Percentiles rank a stretch among this genome's conserved stretches.
These are phyloP conservation scores for Lycia hirtaria DNA, from an alignment of 2,888 invertebrate species.

Conservation along the genomic window DNA sequence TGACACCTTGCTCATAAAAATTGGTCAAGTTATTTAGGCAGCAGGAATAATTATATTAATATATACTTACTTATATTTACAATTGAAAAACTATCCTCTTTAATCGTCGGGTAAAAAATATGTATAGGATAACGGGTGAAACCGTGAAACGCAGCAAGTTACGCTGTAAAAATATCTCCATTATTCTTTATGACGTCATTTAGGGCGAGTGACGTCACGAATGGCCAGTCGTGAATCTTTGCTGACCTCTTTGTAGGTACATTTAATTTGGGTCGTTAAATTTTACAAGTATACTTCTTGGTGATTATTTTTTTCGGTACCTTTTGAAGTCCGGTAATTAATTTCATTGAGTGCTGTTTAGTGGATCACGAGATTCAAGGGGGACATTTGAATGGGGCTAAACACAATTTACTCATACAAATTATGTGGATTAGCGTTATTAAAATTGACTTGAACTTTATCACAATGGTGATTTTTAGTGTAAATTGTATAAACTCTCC, in stretches of 20 bases:
- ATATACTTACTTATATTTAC: no score
- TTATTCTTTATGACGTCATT: conserved; percentile 43
- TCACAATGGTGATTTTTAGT: not conserved
- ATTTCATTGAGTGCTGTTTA: conserved; percentile 11
- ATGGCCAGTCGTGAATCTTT: conserved; percentile 17
- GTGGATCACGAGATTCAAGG: not conserved
- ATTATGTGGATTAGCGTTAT: not conserved
- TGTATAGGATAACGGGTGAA: no score
- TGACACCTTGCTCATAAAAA: no score
- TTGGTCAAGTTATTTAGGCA: no score
- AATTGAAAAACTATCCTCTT: no score
- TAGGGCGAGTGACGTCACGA: conserved; percentile 27
- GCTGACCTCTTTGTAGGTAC: conserved; percentile 22
- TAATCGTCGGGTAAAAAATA: no score
- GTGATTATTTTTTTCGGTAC: conserved; percentile 6
- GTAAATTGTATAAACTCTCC: no score
- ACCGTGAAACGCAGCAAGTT: no score
- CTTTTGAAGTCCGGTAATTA: conserved; percentile 10
- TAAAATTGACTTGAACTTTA: not conserved
- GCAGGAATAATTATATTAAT: no score
- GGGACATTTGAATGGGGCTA: not conserved
- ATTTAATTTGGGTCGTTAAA: conserved; percentile 20
- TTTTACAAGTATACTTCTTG: conserved; percentile 2
- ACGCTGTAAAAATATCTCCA: conserved; percentile 40
- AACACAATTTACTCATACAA: not conserved